Percentiles rank a stretch among this genome's conserved stretches.
These are phyloP conservation scores for Porites lobata DNA, from an alignment of 92 coral and sea anemone genomes.

Conservation along the genomic window DNA sequence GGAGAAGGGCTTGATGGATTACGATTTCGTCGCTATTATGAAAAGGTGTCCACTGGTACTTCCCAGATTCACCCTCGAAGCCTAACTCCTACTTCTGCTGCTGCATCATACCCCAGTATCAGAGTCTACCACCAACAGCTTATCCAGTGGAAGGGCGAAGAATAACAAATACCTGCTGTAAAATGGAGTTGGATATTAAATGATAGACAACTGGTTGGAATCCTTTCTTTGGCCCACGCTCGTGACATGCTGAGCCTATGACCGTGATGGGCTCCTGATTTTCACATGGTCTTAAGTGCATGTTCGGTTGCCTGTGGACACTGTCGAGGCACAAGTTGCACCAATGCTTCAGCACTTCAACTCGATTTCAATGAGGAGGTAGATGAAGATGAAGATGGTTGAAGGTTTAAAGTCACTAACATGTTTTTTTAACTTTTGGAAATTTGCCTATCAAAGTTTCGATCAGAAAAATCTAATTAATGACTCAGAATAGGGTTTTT, in stretches of 20 bases:
- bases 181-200: constrained; percentile 32
- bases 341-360: constrained; percentile 12
- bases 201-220: background rate
- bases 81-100: constrained; percentile 3
- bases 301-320: constrained; percentile 53
- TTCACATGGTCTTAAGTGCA: constrained; percentile 3
- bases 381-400: constrained; percentile 7
- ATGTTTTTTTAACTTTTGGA: background rate
- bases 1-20: constrained; percentile 27
- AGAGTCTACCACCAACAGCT: constrained; percentile 23
- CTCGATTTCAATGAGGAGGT: background rate
- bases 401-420: background rate
- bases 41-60: constrained; percentile 36
- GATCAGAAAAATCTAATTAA: background rate
- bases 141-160: constrained; percentile 41
- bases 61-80: constrained; percentile 23
- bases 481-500: background rate
- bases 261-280: too few relatives aligned
- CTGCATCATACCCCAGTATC: constrained; percentile 35
- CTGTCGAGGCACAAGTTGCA: constrained; percentile 58
- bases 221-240: too few relatives aligned
- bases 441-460: background rate
- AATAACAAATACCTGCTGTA: background rate
- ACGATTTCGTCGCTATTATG: constrained; percentile 21
- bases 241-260: background rate